These are phyloP conservation scores for Barbus barbus DNA, from an alignment of 2,113 vertebrate species.

Conservation along the genomic window DNA sequence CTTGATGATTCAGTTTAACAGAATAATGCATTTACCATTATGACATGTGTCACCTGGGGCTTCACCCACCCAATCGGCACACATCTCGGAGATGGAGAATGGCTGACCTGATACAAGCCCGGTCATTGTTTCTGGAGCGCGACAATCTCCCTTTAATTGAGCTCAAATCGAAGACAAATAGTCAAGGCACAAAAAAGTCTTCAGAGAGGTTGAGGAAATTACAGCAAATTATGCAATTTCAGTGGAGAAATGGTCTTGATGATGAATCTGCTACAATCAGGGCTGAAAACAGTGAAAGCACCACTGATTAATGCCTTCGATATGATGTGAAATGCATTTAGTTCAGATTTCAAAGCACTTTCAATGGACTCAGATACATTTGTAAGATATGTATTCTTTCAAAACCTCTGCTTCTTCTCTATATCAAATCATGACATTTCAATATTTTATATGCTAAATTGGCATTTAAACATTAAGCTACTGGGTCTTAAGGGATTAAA, in stretches of 20 bases:
- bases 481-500: neutral
- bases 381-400: neutral
- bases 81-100: neutral
- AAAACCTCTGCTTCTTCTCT: neutral
- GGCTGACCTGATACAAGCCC: neutral
- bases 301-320: neutral
- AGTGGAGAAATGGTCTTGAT: neutral
- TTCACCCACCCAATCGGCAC: constrained; percentile 15
- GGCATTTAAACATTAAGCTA: neutral
- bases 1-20: constrained; percentile 22
- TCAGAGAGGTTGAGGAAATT: constrained; percentile 1
- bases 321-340: constrained; percentile 9
- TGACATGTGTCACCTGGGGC: constrained; percentile 9
- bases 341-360: neutral
- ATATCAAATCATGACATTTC: neutral
- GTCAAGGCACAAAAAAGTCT: neutral
- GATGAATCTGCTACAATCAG: constrained; percentile 16
- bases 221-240: constrained; percentile 5
- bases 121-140: neutral
- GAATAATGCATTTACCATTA: neutral
- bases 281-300: neutral
- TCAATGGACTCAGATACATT: neutral
- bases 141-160: neutral
- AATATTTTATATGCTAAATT: neutral
- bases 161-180: constrained; percentile 5